Evolutionary conservation across 30 jellyfish, hydroid and myxozoan genomes (phyloP).

Genomic region (Pelagia noctiluca): DNA sequence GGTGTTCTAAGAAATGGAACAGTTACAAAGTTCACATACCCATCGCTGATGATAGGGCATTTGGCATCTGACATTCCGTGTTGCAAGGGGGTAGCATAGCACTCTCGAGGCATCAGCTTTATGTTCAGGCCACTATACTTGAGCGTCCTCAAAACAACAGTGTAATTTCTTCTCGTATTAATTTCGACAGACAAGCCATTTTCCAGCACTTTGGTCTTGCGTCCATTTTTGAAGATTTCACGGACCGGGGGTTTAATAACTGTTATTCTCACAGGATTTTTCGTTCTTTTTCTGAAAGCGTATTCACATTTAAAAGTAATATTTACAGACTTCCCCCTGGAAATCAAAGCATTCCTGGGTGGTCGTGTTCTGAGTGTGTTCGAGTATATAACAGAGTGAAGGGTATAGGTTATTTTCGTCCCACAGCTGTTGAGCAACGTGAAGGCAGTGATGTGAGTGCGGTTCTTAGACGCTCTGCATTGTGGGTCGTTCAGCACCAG

Average conservation of each 20-base stretch:
- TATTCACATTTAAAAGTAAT: conserved; percentile 87
- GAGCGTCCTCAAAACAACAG: conserved; percentile 56
- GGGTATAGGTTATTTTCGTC: conserved; percentile 57
- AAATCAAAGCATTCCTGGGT: conserved; percentile 56
- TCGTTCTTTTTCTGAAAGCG: conserved; percentile 21
- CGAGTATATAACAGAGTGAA: conserved; percentile 70
- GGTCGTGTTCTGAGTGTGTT: conserved; percentile 67
- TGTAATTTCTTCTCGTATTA: conserved; percentile 52
- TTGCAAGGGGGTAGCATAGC: conserved; percentile 72
- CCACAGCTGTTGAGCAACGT: conserved; percentile 87
- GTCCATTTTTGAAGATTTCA: conserved; percentile 14
- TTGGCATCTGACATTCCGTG: conserved; percentile 23
- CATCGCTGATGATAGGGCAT: conserved; percentile 58
- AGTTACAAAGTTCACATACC: conserved; percentile 48
- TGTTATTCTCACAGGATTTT: conserved; percentile 42
- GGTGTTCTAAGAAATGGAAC: too few relatives aligned
- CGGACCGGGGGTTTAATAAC: conserved; percentile 21
- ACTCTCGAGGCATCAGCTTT: conserved; percentile 43
- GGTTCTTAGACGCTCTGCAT: conserved; percentile 75
- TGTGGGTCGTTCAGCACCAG: conserved; percentile 71
- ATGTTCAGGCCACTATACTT: conserved; percentile 39
- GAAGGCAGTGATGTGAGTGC: conserved; percentile 67
- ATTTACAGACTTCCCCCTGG: conserved; percentile 60
- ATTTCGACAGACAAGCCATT: conserved; percentile 35
- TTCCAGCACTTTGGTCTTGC: conserved; percentile 11